Percentiles rank a stretch among this genome's conserved stretches.
Evolutionary conservation across 2,888 invertebrate species (phyloP).

Genomic region (Empis livida): DNA sequence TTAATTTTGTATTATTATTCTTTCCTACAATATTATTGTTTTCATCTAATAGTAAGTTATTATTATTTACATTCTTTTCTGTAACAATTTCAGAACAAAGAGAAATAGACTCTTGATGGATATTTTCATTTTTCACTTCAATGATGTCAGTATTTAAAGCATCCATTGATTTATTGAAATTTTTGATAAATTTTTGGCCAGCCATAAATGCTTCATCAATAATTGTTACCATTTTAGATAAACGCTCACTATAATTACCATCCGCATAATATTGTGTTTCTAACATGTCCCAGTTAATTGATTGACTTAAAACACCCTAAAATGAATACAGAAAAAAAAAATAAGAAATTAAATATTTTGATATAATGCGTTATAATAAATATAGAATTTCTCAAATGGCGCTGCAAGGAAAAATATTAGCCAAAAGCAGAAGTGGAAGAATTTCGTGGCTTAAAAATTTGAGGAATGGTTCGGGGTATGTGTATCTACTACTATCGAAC

Average conservation of each 20-base stretch:
- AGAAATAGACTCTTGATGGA: not conserved
- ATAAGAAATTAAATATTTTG: too few species aligned
- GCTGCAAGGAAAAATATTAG: too few species aligned
- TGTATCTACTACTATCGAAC: too few species aligned
- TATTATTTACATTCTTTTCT: conserved; percentile 10
- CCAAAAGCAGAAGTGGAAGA: too few species aligned
- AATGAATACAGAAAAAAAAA: conserved; percentile 18
- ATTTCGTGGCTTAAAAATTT: too few species aligned
- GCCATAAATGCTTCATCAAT: conserved; percentile 60
- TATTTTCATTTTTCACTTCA: conserved; percentile 10
- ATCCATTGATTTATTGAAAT: conserved; percentile 42
- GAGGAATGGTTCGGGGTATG: too few species aligned
- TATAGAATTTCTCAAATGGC: too few species aligned
- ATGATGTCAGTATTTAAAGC: conserved; percentile 34
- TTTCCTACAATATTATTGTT: too few species aligned
- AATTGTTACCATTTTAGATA: conserved; percentile 76
- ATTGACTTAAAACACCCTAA: conserved; percentile 88
- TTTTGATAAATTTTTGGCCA: conserved; percentile 59
- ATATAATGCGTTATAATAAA: too few species aligned
- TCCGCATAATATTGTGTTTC: conserved; percentile 79
- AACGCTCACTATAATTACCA: conserved; percentile 63
- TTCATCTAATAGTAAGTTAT: conserved; percentile 17
- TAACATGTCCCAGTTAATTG: conserved; percentile 86
- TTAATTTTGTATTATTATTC: conserved; percentile 36
- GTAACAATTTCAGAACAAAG: not conserved